A percentile compares a stretch with the other conserved stretches of the same genome.
Conservation (phyloP, 2,113 vertebrate genomes). For the Pedionomus torquatus region DNA sequence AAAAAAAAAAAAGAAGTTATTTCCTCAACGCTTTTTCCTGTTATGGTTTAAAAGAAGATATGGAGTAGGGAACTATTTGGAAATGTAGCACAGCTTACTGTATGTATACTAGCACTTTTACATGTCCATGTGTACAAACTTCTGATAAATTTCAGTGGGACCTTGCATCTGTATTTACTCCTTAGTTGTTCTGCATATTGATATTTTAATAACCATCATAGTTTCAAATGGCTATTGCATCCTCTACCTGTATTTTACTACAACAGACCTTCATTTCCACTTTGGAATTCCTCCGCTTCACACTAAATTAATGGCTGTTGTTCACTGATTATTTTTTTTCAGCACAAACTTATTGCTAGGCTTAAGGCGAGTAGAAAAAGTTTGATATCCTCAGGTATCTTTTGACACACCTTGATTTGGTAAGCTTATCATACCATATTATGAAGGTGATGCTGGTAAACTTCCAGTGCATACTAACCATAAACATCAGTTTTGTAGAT, state of each 20-base stretch:
- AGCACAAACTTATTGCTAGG: neutral
- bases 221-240: neutral
- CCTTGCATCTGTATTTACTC: neutral
- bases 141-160: neutral
- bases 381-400: neutral
- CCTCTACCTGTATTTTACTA: neutral
- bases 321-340: neutral
- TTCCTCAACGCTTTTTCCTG: neutral
- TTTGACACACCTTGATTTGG: neutral
- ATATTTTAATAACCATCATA: neutral
- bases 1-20: no score
- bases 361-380: neutral
- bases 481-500: neutral
- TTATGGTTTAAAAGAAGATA: neutral
- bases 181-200: neutral
- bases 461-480: neutral
- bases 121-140: accelerated
- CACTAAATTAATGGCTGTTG: neutral
- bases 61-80: neutral
- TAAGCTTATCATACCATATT: neutral
- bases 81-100: neutral
- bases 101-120: neutral
- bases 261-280: neutral
- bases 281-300: neutral
- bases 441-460: neutral